Conservation (phyloP, 1,140 invertebrate species). For the Anoplophora glabripennis region DNA sequence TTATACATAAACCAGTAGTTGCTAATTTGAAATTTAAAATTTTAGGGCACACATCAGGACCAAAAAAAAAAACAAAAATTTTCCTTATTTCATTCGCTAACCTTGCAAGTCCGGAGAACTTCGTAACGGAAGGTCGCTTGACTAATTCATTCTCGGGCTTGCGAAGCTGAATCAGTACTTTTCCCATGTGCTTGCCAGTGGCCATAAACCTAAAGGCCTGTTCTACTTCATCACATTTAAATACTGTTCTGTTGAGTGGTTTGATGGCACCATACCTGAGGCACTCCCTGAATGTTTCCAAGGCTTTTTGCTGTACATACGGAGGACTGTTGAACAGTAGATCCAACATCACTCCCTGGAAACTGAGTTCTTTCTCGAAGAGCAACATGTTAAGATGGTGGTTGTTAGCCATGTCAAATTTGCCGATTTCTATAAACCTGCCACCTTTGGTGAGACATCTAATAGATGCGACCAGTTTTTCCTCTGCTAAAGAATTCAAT, state of each 20-base stretch:
- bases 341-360: slow-evolving; percentile 88
- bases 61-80: no score
- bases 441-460: slow-evolving; percentile 70
- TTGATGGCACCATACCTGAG: slow-evolving; percentile 55
- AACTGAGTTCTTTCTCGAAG: slow-evolving; percentile 79
- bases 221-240: slow-evolving; percentile 61
- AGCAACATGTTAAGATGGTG: slow-evolving; percentile 66
- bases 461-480: slow-evolving; percentile 68
- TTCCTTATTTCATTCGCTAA: no score
- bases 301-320: slow-evolving; percentile 29
- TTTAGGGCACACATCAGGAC: no score
- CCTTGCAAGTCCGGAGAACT: no score
- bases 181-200: slow-evolving; percentile 86
- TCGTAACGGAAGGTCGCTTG: no score
- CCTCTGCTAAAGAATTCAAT: slow-evolving; percentile 66
- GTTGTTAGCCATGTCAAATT: slow-evolving; percentile 68
- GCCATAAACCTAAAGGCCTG: slow-evolving; percentile 74
- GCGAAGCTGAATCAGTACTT: slow-evolving; percentile 70
- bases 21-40: no score
- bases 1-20: no score
- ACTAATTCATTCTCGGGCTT: slow-evolving; percentile 22
- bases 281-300: slow-evolving; percentile 2
- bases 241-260: slow-evolving; percentile 61
- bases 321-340: slow-evolving; percentile 59
- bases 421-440: slow-evolving; percentile 75